A percentile compares a stretch with the other conserved stretches of the same genome.
These are phyloP conservation scores for Anguilla megastoma DNA, from an alignment of 2,797 vertebrate species.

Conservation along the genomic window DNA sequence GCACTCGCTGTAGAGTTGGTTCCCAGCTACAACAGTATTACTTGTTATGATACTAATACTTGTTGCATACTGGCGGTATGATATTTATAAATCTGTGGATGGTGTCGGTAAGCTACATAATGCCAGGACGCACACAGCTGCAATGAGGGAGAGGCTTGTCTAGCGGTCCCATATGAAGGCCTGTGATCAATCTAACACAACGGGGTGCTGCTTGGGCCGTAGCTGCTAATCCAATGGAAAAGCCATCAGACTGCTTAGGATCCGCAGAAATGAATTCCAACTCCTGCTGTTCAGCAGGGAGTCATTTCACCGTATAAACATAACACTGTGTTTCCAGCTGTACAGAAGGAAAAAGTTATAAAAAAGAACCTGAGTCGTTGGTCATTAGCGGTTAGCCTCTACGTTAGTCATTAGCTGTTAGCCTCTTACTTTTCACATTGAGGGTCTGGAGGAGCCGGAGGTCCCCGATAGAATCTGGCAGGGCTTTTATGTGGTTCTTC, in stretches of 20 bases:
- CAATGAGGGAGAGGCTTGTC: neutral
- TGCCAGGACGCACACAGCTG: neutral
- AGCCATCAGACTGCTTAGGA: neutral
- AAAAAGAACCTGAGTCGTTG: neutral
- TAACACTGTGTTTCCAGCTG: neutral
- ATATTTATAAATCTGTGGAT: neutral
- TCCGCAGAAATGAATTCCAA: neutral
- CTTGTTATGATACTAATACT: neutral
- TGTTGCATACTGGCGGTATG: neutral
- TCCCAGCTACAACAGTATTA: neutral
- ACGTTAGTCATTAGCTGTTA: neutral
- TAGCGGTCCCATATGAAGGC: neutral
- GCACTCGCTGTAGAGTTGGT: too few species aligned
- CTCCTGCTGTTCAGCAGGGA: neutral
- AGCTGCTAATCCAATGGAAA: neutral
- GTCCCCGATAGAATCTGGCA: slow-evolving; percentile 81
- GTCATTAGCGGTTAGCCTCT: neutral
- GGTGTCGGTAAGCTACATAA: neutral
- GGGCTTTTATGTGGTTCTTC: slow-evolving; percentile 79
- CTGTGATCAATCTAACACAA: neutral
- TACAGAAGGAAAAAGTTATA: neutral
- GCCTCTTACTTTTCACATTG: slow-evolving; percentile 82
- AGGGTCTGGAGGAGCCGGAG: slow-evolving; percentile 86
- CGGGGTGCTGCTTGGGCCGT: neutral
- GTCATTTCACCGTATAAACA: neutral